A percentile compares a stretch with the other conserved stretches of the same genome.
These are phyloP conservation scores for Belonocnema kinseyi DNA, from an alignment of 1,140 invertebrate species.

Conservation along the genomic window DNA sequence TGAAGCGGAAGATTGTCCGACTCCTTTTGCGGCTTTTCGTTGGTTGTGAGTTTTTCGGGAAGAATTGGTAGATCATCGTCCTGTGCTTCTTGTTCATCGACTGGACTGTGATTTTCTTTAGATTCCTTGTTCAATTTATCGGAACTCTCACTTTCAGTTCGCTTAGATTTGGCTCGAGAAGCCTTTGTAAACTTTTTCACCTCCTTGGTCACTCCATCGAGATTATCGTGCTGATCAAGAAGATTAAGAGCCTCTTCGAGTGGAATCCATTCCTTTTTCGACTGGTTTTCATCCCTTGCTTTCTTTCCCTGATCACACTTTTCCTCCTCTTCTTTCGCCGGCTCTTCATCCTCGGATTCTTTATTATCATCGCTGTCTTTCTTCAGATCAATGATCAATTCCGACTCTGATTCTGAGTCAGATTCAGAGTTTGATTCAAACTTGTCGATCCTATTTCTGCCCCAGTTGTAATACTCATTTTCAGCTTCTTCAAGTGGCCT, in stretches of 20 bases:
- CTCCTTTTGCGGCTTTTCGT: conserved; percentile 66
- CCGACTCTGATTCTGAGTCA: conserved; percentile 64
- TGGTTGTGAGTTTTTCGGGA: conserved; percentile 68
- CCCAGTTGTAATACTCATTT: conserved; percentile 20
- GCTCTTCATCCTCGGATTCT: conserved; percentile 39
- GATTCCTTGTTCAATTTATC: conserved; percentile 8
- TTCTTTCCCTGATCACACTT: conserved; percentile 42
- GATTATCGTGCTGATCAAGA: conserved; percentile 44
- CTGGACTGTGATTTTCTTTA: conserved; percentile 12
- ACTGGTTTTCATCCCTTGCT: not conserved
- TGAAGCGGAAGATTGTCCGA: conserved; percentile 72
- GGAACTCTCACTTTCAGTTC: conserved; percentile 12
- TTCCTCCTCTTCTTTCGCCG: conserved; percentile 40
- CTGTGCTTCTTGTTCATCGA: not conserved
- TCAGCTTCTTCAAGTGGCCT: not conserved
- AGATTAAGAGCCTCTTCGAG: conserved; percentile 31
- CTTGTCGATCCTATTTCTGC: conserved; percentile 18
- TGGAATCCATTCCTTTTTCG: conserved; percentile 18
- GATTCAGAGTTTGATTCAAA: conserved; percentile 31
- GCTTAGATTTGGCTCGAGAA: not conserved
- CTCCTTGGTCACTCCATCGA: not conserved
- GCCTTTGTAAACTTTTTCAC: conserved; percentile 7
- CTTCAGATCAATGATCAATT: conserved; percentile 68
- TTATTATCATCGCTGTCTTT: conserved; percentile 54
- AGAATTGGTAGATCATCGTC: conserved; percentile 48